A percentile compares a stretch with the other conserved stretches of the same genome.
Conservation (phyloP, 2,888 invertebrate species). For the Sphinx pinastri region DNA sequence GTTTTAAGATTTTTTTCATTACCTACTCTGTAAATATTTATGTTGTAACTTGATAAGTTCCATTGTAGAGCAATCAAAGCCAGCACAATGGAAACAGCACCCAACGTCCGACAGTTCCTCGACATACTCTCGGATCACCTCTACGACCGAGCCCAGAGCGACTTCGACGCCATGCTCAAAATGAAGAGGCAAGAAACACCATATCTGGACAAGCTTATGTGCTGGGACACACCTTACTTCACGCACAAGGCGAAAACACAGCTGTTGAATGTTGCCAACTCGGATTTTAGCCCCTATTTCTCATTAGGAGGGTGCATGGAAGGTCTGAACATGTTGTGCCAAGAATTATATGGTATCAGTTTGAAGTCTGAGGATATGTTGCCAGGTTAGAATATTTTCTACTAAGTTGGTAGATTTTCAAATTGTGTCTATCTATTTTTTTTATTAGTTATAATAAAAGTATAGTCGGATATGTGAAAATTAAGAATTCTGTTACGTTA, state of each 20-base stretch:
- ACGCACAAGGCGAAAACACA: slow-evolving; percentile 89
- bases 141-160: slow-evolving; percentile 87
- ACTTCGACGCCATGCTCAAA: slow-evolving; percentile 89
- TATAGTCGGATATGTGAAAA: background rate
- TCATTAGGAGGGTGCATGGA: slow-evolving; percentile 98
- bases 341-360: slow-evolving; percentile 91
- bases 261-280: slow-evolving; percentile 87
- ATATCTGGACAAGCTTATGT: slow-evolving; percentile 71
- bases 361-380: slow-evolving; percentile 88
- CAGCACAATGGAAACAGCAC: slow-evolving; percentile 92
- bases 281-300: slow-evolving; percentile 93
- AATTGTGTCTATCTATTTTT: background rate
- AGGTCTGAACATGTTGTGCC: slow-evolving; percentile 95
- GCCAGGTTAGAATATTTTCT: slow-evolving; percentile 74
- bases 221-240: slow-evolving; percentile 96
- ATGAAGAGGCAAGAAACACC: slow-evolving; percentile 85
- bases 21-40: too few relatives aligned
- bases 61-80: slow-evolving; percentile 90
- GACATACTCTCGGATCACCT: slow-evolving; percentile 89
- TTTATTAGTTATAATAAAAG: background rate
- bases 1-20: too few relatives aligned
- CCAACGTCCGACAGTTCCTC: slow-evolving; percentile 91
- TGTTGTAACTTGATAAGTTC: too few relatives aligned
- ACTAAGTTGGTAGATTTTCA: slow-evolving; percentile 13
- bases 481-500: slow-evolving; percentile 1